These are phyloP conservation scores for Myotis davidii DNA, from an alignment of 2,113 vertebrate species.

Conservation along the genomic window DNA sequence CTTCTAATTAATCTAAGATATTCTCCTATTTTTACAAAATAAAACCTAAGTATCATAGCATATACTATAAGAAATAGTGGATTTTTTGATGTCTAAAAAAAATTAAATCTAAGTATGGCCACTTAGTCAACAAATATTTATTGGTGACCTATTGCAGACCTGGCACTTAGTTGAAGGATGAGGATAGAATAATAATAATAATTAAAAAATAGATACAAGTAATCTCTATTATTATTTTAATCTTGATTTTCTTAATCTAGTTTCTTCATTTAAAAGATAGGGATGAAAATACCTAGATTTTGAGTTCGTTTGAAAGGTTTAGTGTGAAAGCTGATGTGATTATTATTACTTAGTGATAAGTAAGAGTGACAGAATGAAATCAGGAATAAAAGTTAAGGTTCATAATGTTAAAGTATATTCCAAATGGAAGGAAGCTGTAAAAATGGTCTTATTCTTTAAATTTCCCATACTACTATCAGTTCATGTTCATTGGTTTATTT, in stretches of 20 bases:
- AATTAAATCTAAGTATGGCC: background rate
- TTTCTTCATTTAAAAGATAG: background rate
- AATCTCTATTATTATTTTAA: background rate
- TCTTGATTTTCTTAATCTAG: background rate
- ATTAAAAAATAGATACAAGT: background rate
- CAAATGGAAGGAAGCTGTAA: background rate
- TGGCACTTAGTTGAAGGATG: background rate
- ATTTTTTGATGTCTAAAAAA: background rate
- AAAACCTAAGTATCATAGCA: background rate
- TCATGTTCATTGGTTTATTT: background rate
- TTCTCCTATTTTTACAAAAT: background rate
- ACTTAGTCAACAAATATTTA: background rate
- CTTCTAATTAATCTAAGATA: background rate
- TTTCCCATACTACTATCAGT: background rate
- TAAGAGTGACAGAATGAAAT: background rate
- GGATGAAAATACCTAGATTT: background rate
- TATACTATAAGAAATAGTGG: background rate
- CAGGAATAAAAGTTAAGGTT: background rate
- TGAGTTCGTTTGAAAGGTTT: background rate
- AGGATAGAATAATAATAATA: background rate
- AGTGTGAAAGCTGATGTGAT: background rate
- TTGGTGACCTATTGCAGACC: background rate
- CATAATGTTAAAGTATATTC: background rate
- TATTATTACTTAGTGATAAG: background rate
- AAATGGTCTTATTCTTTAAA: background rate